Percentiles rank a stretch among this genome's conserved stretches.
Evolutionary conservation across 2,113 vertebrate species (phyloP).

Genomic region (Alexandromys fortis): DNA sequence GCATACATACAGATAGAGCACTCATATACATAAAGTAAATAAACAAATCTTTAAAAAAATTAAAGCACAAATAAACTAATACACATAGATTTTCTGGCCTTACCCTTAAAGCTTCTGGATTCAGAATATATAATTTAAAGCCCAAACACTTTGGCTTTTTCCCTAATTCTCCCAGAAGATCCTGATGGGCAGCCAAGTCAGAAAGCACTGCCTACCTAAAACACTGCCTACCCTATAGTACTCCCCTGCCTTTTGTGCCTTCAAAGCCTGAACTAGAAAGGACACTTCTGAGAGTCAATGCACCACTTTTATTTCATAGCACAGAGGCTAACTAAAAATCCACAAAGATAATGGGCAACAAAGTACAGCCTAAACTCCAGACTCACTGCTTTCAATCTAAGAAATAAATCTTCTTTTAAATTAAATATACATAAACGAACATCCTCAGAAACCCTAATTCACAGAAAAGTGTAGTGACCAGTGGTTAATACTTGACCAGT

Average conservation of each 20-base stretch:
- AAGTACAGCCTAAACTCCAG: constrained; percentile 8
- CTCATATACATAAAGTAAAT: too few species aligned
- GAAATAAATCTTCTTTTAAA: constrained; percentile 30
- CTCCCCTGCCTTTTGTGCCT: neutral
- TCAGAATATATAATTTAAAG: neutral
- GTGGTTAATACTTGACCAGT: constrained; percentile 33
- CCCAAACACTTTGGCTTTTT: neutral
- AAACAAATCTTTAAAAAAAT: too few species aligned
- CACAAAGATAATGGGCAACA: neutral
- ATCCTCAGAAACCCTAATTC: constrained; percentile 53
- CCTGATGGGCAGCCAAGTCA: neutral
- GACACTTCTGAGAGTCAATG: neutral
- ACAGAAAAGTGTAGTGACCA: neutral
- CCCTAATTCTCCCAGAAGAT: constrained; percentile 33
- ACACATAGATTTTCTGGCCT: neutral
- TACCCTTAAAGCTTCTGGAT: constrained; percentile 24
- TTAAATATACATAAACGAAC: constrained; percentile 35
- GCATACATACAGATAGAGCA: too few species aligned
- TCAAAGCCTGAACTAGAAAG: constrained; percentile 8
- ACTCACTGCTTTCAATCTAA: constrained; percentile 13
- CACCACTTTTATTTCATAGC: constrained; percentile 25
- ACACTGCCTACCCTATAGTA: neutral
- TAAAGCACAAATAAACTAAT: constrained; percentile 38
- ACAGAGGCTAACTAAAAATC: neutral
- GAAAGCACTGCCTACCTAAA: neutral